Percentiles rank a stretch among this genome's conserved stretches.
Conservation (phyloP, 2,797 vertebrate genomes). For the Pogonophryne albipinna region DNA sequence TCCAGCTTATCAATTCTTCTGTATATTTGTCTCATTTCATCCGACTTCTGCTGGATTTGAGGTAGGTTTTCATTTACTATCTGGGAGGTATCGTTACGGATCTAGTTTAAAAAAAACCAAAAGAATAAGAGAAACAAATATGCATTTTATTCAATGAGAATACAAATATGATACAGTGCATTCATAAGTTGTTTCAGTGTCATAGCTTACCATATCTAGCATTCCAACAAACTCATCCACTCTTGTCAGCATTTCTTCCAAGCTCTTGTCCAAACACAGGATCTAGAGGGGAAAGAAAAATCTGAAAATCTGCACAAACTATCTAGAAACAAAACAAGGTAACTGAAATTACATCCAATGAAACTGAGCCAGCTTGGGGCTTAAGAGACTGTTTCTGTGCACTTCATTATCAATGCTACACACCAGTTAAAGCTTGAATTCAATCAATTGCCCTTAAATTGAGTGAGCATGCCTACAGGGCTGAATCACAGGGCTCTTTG, state of each 20-base stretch:
- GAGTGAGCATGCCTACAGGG: neutral
- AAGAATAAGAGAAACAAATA: neutral
- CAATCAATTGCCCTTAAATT: conserved; percentile 9
- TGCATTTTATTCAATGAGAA: neutral
- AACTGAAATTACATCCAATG: neutral
- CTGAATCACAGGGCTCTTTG: conserved; percentile 64
- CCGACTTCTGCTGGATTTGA: conserved; percentile 90
- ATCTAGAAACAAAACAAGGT: neutral
- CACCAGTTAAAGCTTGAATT: conserved; percentile 13
- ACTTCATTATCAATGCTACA: neutral
- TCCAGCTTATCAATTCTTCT: conserved; percentile 93
- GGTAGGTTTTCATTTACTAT: conserved; percentile 92
- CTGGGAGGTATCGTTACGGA: conserved; percentile 92
- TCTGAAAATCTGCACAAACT: neutral
- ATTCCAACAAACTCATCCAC: conserved; percentile 98
- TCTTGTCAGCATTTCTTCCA: conserved; percentile 94
- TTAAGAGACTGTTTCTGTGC: neutral
- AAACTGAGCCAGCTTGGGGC: neutral
- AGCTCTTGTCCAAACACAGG: conserved; percentile 88
- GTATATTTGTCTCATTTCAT: conserved; percentile 93
- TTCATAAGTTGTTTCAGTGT: neutral
- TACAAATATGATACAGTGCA: neutral
- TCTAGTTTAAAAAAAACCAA: conserved; percentile 71
- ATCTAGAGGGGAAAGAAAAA: conserved; percentile 77
- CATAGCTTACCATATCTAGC: conserved; percentile 91